Percentiles rank a stretch among this genome's conserved stretches.
Evolutionary conservation across 1,140 invertebrate species (phyloP).

Genomic region (Drosophila athabasca): DNA sequence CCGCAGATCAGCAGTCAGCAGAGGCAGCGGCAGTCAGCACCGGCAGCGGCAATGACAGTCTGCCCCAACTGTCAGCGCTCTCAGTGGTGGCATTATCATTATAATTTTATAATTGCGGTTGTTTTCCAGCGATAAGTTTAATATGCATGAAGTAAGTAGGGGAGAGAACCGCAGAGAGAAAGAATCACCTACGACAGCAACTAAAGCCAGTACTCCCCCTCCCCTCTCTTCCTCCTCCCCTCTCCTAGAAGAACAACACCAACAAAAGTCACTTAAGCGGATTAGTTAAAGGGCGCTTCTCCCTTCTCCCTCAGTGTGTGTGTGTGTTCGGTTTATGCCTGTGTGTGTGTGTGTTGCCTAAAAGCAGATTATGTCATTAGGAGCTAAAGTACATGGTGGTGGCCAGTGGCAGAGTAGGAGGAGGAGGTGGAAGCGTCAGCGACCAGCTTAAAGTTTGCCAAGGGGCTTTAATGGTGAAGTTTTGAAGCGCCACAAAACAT

Average conservation of each 20-base stretch:
- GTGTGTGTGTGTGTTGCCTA: slow-evolving; percentile 62
- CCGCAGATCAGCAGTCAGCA: slow-evolving; percentile 55
- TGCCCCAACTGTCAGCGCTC: slow-evolving; percentile 63
- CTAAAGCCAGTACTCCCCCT: slow-evolving; percentile 1
- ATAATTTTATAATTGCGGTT: slow-evolving; percentile 82
- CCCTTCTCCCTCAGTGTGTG: background rate
- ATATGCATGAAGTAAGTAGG: slow-evolving; percentile 66
- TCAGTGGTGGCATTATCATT: slow-evolving; percentile 75
- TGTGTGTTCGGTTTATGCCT: slow-evolving; percentile 8
- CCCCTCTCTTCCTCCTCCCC: background rate
- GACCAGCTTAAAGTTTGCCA: slow-evolving; percentile 40
- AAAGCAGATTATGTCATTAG: slow-evolving; percentile 81
- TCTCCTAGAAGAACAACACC: slow-evolving; percentile 22
- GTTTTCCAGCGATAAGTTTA: slow-evolving; percentile 77
- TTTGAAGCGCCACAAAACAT: slow-evolving; percentile 12
- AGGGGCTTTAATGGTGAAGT: slow-evolving; percentile 31
- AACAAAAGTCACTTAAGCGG: slow-evolving; percentile 78
- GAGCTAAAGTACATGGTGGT: slow-evolving; percentile 43
- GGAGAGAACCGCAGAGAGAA: slow-evolving; percentile 4
- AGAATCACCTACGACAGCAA: slow-evolving; percentile 35
- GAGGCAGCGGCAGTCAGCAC: slow-evolving; percentile 41
- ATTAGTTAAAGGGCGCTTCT: slow-evolving; percentile 74
- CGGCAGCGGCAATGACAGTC: slow-evolving; percentile 63
- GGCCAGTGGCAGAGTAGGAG: slow-evolving; percentile 4
- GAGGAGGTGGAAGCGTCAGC: slow-evolving; percentile 21